Base-by-base conservation (phyloP, 2,113 vertebrate species). In the Crypturellus undulatus region DNA sequence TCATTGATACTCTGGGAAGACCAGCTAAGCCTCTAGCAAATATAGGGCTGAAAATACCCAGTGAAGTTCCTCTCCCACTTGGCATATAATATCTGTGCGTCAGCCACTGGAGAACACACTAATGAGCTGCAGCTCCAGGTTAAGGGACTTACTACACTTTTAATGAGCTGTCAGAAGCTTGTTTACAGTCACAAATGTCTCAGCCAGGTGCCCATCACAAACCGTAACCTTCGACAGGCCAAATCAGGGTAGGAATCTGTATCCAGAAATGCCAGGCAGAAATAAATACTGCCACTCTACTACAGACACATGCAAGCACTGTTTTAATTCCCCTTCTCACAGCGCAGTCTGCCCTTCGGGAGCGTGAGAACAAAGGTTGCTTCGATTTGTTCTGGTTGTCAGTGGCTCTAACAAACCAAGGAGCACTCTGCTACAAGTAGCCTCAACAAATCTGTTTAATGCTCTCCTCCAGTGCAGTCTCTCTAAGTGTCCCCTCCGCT, bases 151-250 rank as follows among this genome's bases (percentile, higher is more conserved):
- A 63, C 22, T 76, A 10, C 86, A 82, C 59, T 47, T 90, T 90
- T 92, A 96, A 93, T 63, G 92, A 95, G 77, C 80, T 90, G 90
- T 92, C 73, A 87, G 92, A 92, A 90, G 67, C 58, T 82, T 91
- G 89, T 93, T 96, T 96, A 95, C 70, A 70, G 67, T 81, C 67
- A 81, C 88, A 90, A 54, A 94, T 67, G 77, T 89, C 92, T 95
- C 90, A 94, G 58, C 80, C 70, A 77, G 90, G 83, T 92, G 75
- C 70, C 85, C 58, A 79, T 52, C 72, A 65, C 32, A 30, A 58
- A 26, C 10, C 3, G 40, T 77, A 34, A 64, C 72, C 69, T 81
- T 21, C 28, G 26, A 65, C 49, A 94, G 72, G 20, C 72, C 72
- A 84, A 13, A 52, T 90, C 47, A 68, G 38, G 38, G 34, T 18